These are phyloP conservation scores for Drosophila jambulina DNA, from an alignment of 1,140 invertebrate genomes.

Conservation along the genomic window DNA sequence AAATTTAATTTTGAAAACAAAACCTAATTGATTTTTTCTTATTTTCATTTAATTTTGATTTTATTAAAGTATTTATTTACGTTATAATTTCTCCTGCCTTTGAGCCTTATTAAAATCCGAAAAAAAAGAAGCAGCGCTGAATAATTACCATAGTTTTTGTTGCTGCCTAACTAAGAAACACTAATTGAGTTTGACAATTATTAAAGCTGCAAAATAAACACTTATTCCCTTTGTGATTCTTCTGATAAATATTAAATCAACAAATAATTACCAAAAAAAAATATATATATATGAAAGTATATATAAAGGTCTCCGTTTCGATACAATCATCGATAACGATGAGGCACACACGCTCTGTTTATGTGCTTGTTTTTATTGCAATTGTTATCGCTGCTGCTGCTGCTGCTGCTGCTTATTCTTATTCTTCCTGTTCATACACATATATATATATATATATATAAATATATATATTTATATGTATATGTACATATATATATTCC, in stretches of 20 bases:
- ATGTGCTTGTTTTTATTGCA: conserved; percentile 46
- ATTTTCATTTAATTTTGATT: no score
- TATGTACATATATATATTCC: conserved; percentile 7
- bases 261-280: background rate
- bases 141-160: background rate
- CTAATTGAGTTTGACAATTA: conserved; percentile 6
- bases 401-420: conserved; percentile 16
- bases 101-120: background rate
- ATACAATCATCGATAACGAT: conserved; percentile 16
- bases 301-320: background rate
- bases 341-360: conserved; percentile 22
- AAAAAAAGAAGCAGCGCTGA: background rate
- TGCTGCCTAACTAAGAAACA: background rate
- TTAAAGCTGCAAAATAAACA: background rate
- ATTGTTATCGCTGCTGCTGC: conserved; percentile 36
- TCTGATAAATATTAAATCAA: background rate
- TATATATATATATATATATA: background rate
- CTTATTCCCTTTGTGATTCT: background rate
- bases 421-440: background rate
- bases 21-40: no score
- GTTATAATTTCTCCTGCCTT: background rate
- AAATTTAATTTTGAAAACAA: background rate
- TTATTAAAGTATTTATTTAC: background rate
- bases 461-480: background rate
- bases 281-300: background rate